Evolutionary conservation across 2,797 vertebrate genomes (phyloP), one percentile per base, ranked within the genome.

Genomic region (Novumbra hubbsi): DNA sequence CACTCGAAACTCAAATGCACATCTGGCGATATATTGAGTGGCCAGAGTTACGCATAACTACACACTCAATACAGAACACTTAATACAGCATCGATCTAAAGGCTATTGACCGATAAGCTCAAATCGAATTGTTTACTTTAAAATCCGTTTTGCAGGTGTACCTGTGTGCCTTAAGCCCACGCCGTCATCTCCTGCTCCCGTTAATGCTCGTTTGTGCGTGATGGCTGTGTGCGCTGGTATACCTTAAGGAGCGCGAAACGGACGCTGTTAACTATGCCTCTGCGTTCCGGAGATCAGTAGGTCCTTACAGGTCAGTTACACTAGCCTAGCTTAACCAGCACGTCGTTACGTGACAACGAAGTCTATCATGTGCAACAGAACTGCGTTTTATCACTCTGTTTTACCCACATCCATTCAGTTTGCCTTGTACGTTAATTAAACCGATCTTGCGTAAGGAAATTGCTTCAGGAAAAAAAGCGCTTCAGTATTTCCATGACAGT

Each of bases 241-340:
- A 15, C 16, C 27, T 48, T 17, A 27, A 17, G 24, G 16, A 6
- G 48, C 48, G 68, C 24, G 17, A 15, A 17, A 9, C 11, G 24
- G 3, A 4, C 57, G 4, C 9, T 62, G 21, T 24, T 62, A 21
- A 24, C 57, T 28, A 28, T 50, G 34, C 49, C 55, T 16, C 49
- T 70, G 16, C 8, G 27, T 70, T 70, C 17, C 68, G 17, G 16
- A 70, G 49, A 55, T 70, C 49, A 69, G 41, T 21, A 70, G 49
- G 69, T 70, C 49, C 15, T 24, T n/a, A 21, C 52, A 27, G 27
- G 52, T 50, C 49, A 21, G 21, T 55, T 16, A 52, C 21, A 55
- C 15, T 52, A n/a, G 49, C 49, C 50, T 55, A 38, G 2, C 34
- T 38, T 38, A 38, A 38, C 34, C 34, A 38, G 5, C 34, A 38